Conservation (phyloP, 1,140 invertebrate species). For the Mylabris phalerata region DNA sequence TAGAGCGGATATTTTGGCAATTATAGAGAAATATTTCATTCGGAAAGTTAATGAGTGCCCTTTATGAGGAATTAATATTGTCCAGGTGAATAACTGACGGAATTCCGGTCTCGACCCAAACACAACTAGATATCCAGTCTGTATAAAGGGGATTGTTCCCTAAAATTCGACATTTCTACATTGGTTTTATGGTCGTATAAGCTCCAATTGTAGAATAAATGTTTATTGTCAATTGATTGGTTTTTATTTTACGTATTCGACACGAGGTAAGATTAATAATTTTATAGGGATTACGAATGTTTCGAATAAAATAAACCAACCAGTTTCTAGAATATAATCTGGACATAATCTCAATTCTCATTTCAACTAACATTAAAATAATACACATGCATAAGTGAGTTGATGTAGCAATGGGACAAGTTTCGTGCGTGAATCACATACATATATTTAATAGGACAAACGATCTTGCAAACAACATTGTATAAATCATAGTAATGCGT, state of each 20-base stretch:
- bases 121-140: conserved; percentile 6
- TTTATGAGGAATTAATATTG: conserved; percentile 21
- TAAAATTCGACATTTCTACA: too few species aligned
- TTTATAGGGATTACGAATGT: too few species aligned
- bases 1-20: conserved; percentile 9
- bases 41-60: conserved; percentile 20
- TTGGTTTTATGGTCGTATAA: too few species aligned
- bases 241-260: too few species aligned
- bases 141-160: too few species aligned
- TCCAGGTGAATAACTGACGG: conserved; percentile 22
- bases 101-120: conserved; percentile 18
- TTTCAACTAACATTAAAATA: conserved; percentile 4
- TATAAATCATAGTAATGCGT: conserved; percentile 20
- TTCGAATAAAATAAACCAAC: too few species aligned
- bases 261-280: too few species aligned
- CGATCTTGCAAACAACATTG: conserved; percentile 18
- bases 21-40: conserved; percentile 16
- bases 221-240: too few species aligned
- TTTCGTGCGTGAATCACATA: conserved; percentile 14
- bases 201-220: too few species aligned
- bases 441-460: conserved; percentile 19
- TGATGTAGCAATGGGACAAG: conserved; percentile 7
- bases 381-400: conserved; percentile 7
- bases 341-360: conserved; percentile 10
- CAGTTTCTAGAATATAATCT: too few species aligned